Conservation (phyloP, 2,888 invertebrate genomes). For the Nezara viridula region DNA sequence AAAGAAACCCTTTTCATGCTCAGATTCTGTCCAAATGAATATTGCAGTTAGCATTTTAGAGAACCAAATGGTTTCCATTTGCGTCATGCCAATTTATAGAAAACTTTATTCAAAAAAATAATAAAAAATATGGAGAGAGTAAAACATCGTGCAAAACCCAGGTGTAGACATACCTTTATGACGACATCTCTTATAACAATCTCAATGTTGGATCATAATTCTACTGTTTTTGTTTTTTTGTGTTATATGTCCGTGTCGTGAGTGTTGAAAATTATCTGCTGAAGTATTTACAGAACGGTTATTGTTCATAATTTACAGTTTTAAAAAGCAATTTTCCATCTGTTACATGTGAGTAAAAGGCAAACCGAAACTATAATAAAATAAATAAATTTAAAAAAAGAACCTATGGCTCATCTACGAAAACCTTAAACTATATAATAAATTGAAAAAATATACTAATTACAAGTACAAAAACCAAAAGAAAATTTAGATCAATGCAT, state of each 20-base stretch:
- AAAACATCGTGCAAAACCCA: slow-evolving; percentile 44
- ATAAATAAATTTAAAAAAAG: background rate
- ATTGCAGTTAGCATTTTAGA: slow-evolving; percentile 29
- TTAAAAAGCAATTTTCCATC: background rate
- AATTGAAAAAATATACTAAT: slow-evolving; percentile 38
- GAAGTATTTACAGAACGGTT: background rate
- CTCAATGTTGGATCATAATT: background rate
- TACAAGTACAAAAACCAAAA: slow-evolving; percentile 45
- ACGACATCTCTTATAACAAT: slow-evolving; percentile 1
- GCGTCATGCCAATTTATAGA: slow-evolving; percentile 37
- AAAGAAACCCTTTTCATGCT: slow-evolving; percentile 47
- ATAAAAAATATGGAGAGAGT: slow-evolving; percentile 30
- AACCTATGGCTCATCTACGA: slow-evolving; percentile 44
- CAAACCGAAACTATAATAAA: background rate
- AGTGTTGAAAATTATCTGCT: background rate
- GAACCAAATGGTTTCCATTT: slow-evolving; percentile 36
- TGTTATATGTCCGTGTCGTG: slow-evolving; percentile 29
- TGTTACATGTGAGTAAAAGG: slow-evolving; percentile 30
- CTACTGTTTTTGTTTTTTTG: slow-evolving; percentile 16
- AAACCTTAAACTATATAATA: slow-evolving; percentile 31
- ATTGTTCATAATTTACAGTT: background rate
- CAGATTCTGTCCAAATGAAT: slow-evolving; percentile 55
- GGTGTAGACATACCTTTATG: slow-evolving; percentile 16
- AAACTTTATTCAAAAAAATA: slow-evolving; percentile 36
- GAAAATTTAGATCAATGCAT: slow-evolving; percentile 54